phyloP scores from a whole-genome alignment of 2,888 invertebrate species.

The Sicus ferrugineus region DNA sequence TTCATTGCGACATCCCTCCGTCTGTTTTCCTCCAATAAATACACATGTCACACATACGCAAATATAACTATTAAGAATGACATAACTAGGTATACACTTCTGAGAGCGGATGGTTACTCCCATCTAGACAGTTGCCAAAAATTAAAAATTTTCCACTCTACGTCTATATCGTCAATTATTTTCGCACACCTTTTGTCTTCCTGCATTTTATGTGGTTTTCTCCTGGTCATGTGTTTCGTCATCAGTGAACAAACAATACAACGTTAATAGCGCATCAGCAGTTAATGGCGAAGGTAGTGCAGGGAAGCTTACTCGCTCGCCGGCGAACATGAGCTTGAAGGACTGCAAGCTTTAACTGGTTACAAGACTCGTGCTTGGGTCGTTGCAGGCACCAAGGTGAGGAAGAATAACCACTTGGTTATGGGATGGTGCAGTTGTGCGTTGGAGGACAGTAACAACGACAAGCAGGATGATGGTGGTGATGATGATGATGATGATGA shows the following conservation, averaged over 20 bases:
- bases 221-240: too few species aligned
- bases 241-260: constrained; percentile 19
- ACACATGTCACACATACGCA: too few species aligned
- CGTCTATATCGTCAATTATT: not conserved
- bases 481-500: constrained; percentile 27
- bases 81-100: too few species aligned
- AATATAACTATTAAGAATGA: too few species aligned
- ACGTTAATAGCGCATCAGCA: constrained; percentile 17
- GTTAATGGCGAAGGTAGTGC: constrained; percentile 1
- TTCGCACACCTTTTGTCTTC: not conserved
- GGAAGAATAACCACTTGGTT: too few species aligned
- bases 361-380: not conserved
- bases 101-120: too few species aligned
- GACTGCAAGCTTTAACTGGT: constrained; percentile 20
- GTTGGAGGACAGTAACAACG: constrained; percentile 51
- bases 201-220: too few species aligned
- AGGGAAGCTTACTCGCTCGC: constrained; percentile 1
- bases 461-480: constrained; percentile 8
- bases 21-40: too few species aligned
- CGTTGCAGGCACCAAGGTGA: constrained; percentile 14
- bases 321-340: constrained; percentile 16
- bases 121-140: not conserved
- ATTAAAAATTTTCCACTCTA: too few species aligned
- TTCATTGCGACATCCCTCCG: too few species aligned
- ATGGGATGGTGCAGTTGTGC: constrained; percentile 44